Conservation (phyloP, 2,888 invertebrate genomes). For the Argyresthia goedartella region DNA sequence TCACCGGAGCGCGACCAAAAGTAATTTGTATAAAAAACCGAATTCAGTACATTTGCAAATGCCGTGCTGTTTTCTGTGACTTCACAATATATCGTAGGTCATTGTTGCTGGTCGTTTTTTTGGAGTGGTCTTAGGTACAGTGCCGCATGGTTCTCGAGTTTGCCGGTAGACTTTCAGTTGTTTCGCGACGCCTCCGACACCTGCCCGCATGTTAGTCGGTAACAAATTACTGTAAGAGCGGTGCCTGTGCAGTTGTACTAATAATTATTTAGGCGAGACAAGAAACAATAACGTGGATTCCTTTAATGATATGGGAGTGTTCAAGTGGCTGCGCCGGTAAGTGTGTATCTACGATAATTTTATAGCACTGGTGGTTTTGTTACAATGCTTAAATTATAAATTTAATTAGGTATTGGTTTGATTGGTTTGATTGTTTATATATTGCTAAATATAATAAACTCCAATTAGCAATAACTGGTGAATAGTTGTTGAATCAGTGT, state of each 20-base stretch:
- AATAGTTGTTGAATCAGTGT: too few species aligned
- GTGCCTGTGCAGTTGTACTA: conserved; percentile 18
- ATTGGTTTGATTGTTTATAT: too few species aligned
- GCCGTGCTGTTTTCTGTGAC: conserved; percentile 65
- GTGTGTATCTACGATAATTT: conserved; percentile 20
- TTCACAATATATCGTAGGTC: conserved; percentile 65
- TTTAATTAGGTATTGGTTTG: too few species aligned
- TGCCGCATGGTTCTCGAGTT: conserved; percentile 39
- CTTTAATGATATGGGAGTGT: conserved; percentile 57
- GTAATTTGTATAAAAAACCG: conserved; percentile 68
- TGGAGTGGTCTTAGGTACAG: conserved; percentile 52
- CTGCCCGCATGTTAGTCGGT: neutral
- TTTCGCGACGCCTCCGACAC: conserved; percentile 3
- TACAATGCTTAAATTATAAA: too few species aligned
- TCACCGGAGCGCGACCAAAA: conserved; percentile 66
- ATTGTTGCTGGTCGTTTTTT: conserved; percentile 63
- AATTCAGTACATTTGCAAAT: conserved; percentile 66
- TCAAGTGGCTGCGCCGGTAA: conserved; percentile 66
- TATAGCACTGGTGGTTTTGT: too few species aligned
- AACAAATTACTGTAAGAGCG: conserved; percentile 12
- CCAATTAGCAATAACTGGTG: too few species aligned
- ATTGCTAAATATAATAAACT: too few species aligned
- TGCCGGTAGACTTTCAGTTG: conserved; percentile 31
- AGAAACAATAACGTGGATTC: conserved; percentile 41
- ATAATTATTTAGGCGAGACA: conserved; percentile 6